Evolutionary conservation across 2,888 invertebrate species (phyloP).

Genomic region (Ernsta delagoae): DNA sequence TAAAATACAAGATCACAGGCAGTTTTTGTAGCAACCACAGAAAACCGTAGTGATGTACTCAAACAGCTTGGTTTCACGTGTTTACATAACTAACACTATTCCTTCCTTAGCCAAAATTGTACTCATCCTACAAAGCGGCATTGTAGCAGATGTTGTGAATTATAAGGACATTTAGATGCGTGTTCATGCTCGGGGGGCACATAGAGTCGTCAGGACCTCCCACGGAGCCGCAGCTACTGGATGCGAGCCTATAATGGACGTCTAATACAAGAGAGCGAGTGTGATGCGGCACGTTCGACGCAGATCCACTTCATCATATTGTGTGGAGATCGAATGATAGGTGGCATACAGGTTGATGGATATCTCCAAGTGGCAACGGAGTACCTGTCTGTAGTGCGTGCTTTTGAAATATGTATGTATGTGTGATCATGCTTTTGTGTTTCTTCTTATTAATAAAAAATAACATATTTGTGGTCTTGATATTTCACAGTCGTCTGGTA

Average conservation of each 20-base stretch:
- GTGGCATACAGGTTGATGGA: slow-evolving; percentile 25
- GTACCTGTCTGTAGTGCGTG: slow-evolving; percentile 17
- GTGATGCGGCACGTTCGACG: slow-evolving; percentile 35
- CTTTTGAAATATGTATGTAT: not conserved
- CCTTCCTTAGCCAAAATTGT: not conserved
- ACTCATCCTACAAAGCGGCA: slow-evolving; percentile 45
- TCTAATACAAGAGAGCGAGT: slow-evolving; percentile 41
- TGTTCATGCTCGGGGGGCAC: slow-evolving; percentile 58
- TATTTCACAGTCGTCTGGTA: no score
- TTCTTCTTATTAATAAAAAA: no score
- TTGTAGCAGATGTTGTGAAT: slow-evolving; percentile 77
- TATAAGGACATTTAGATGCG: slow-evolving; percentile 78
- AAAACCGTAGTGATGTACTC: no score
- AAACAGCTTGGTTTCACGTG: no score
- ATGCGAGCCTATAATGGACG: slow-evolving; percentile 38
- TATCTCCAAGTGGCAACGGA: slow-evolving; percentile 10
- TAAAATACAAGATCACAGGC: no score
- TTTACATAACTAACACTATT: not conserved
- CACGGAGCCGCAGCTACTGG: slow-evolving; percentile 57
- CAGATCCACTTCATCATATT: slow-evolving; percentile 36
- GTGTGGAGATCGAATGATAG: slow-evolving; percentile 28
- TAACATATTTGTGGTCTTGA: no score
- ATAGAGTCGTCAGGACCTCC: slow-evolving; percentile 81
- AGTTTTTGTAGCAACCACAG: no score
- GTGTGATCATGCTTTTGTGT: no score